Evolutionary conservation across 92 coral and sea anemone genomes (phyloP), one percentile per base, ranked within the genome.

Genomic region (Desmophyllum pertusum): DNA sequence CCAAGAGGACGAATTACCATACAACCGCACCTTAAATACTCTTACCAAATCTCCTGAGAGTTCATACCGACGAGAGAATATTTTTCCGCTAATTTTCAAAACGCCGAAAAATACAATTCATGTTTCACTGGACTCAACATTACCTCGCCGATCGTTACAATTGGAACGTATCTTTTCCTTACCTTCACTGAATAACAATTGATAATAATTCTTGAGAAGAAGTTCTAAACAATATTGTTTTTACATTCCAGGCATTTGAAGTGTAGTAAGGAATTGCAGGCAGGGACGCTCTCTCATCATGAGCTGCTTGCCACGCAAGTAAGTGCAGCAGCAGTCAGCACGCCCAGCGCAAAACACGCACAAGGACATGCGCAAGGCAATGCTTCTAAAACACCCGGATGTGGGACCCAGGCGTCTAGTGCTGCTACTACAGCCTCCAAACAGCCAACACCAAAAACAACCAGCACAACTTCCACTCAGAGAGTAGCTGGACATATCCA

Each of bases 211-310:
- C 13, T 31, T 66, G 10, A 31, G 21, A 31, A 19, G 55, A 39
- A 40, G 27, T 4, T 14, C 4, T 38, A 57, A 14, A 41, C 27
- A 27, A 40, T 43, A 35, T 15, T 36, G 18, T 51, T 61, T 82
- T 40, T 17, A 17, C 23, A 27, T 43, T 25, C 3, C 69, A 82
- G 86, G 78, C 79, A 70, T 10, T 14, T 82, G 43, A 70, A 27
- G 35, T 31, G 17, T 59, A 82, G 79, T 45, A 3, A 6, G 3
- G 3, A 9, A 36, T 30, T 82, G 51, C 42, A 14, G 51, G 18
- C 61, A 15, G 70, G 72, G 43, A 82, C 86, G 5, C 42, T 73
- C 29, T 50, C 86, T 40, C 29, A 71, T 25, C 31, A 55, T 17
- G 70, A 71, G 59, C 39, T 82, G 55, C 42, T 52, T 11, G 29